These are phyloP conservation scores for Cenopis cana DNA, from an alignment of 2,888 invertebrate species.

Conservation along the genomic window DNA sequence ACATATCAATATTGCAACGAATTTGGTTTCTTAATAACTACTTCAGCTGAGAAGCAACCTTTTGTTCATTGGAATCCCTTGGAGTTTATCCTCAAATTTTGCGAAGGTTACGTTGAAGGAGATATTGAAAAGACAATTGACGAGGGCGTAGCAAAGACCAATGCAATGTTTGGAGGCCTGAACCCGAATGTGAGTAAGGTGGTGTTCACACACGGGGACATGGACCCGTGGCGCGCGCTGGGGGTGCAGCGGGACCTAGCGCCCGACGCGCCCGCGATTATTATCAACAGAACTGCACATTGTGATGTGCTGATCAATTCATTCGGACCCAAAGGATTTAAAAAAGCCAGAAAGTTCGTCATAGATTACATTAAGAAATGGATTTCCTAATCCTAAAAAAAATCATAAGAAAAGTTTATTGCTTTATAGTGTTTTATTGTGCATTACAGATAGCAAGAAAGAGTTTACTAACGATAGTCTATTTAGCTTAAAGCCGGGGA, in stretches of 20 bases:
- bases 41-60: conserved; percentile 82
- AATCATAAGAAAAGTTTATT: no score
- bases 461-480: no score
- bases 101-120: conserved; percentile 72
- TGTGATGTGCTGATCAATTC: neutral
- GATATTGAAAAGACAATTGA: conserved; percentile 68
- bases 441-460: no score
- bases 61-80: conserved; percentile 82
- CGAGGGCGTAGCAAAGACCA: conserved; percentile 69
- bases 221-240: conserved; percentile 85
- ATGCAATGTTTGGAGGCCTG: conserved; percentile 53
- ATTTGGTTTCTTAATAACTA: conserved; percentile 90
- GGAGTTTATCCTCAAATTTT: conserved; percentile 71
- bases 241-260: conserved; percentile 53
- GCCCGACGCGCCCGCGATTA: neutral
- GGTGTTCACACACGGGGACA: conserved; percentile 85
- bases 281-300: neutral
- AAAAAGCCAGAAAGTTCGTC: conserved; percentile 64
- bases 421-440: no score
- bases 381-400: neutral
- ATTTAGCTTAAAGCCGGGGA: no score
- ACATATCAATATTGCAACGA: conserved; percentile 91
- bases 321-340: conserved; percentile 67
- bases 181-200: conserved; percentile 81
- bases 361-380: conserved; percentile 67